These are phyloP conservation scores for Nematopogon swammerdamellus DNA, from an alignment of 2,888 invertebrate genomes.

Conservation along the genomic window DNA sequence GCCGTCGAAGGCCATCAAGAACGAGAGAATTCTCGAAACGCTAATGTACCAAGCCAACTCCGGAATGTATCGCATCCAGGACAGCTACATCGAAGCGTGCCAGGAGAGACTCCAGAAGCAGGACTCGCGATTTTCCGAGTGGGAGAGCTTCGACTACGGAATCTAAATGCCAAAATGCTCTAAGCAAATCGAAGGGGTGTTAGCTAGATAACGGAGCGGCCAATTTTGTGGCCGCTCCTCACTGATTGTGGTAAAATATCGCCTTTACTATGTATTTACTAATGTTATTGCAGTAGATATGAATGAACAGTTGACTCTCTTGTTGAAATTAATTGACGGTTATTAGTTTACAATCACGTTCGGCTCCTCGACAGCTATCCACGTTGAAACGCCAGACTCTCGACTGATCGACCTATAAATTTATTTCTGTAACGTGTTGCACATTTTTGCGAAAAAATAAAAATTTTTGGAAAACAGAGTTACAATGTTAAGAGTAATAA, in stretches of 20 bases:
- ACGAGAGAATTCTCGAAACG: constrained; percentile 88
- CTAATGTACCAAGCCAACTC: constrained; percentile 91
- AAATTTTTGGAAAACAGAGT: neutral
- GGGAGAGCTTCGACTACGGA: constrained; percentile 76
- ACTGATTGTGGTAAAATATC: neutral
- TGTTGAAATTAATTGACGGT: neutral
- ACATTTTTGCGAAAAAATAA: neutral
- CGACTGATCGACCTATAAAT: neutral
- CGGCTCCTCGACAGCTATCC: neutral
- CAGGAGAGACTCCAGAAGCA: constrained; percentile 84
- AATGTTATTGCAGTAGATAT: neutral
- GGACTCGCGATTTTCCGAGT: constrained; percentile 81
- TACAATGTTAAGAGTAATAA: neutral
- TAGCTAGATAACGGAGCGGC: neutral
- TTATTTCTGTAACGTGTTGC: neutral
- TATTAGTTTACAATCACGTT: neutral
- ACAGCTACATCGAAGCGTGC: constrained; percentile 83
- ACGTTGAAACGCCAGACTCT: neutral
- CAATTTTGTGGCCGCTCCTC: neutral
- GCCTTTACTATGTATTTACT: neutral
- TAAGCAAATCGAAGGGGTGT: neutral
- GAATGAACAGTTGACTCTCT: neutral
- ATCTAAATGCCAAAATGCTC: constrained; percentile 37
- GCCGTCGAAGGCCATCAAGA: constrained; percentile 89
- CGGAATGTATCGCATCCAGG: constrained; percentile 89